Base-by-base conservation (phyloP, 2,113 vertebrate species). In the Bos indicus region DNA sequence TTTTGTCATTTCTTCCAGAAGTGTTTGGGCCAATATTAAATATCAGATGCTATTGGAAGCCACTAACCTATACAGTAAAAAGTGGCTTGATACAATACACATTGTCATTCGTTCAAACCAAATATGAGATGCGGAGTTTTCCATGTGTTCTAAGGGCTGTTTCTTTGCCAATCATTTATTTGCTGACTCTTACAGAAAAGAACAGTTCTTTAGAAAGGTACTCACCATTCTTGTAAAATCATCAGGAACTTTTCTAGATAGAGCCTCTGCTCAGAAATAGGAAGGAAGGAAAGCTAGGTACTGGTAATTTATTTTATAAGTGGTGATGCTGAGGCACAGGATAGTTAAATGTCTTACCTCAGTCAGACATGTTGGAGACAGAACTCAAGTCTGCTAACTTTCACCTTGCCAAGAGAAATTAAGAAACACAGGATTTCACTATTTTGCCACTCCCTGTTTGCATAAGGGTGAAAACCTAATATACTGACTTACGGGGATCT, bases 41-140 rank as follows among this genome's bases (percentile, higher is more conserved):
- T 97, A 96, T 98, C 93, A 98, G 97, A 97, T 97, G 97, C 97
- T 98, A 96, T 90, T 95, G 96, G 92, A 97, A 46, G 74, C 64
- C 95, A 87, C 77, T 97, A 94, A 40, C 77, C 87, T 98, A 40
- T 95, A 88, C 96, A 98, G 96, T 93, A 96, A 59, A 59, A 95
- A 94, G 82, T 91, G 86, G 13, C 57, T 89, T 94, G 82, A 74
- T 84, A 56, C 17, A 77, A 14, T 74, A 46, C 80, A 74, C 90
- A 96, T 28, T 97, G 57, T 91, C 78, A 89, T 84, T 86, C 33
- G 7, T 80, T 86, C 67, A 97, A 91, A 77, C 5, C 28, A 86
- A 93, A 56, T 74, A 87, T 88, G 88, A 91, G 64, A 87, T 83
- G 67, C 7, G 80, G n/a, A 15, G 28, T 25, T 91, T 86, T 88